These are phyloP conservation scores for Chaetogeoica ovagalla DNA, from an alignment of 2,888 invertebrate species.

Conservation along the genomic window DNA sequence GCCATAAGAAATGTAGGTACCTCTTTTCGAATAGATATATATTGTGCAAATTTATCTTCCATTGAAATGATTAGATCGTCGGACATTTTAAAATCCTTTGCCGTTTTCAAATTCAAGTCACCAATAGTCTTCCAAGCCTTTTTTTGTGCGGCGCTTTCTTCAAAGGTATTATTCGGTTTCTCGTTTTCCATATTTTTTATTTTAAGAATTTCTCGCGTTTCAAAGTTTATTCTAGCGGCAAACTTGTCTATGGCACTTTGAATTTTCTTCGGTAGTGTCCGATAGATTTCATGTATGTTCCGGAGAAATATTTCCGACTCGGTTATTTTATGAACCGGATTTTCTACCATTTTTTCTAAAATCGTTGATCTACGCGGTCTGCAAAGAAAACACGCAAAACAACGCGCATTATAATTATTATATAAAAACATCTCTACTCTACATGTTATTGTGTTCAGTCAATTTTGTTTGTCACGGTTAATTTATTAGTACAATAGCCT, in stretches of 20 bases:
- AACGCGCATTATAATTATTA: too few relatives aligned
- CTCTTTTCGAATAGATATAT: slow-evolving; percentile 18
- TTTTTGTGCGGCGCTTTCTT: slow-evolving; percentile 7
- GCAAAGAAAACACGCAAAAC: not conserved
- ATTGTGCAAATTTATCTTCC: slow-evolving; percentile 37
- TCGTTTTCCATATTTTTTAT: slow-evolving; percentile 13
- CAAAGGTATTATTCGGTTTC: slow-evolving; percentile 3
- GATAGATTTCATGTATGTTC: slow-evolving; percentile 22
- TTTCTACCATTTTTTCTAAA: not conserved
- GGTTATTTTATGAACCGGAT: slow-evolving; percentile 10
- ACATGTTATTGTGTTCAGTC: too few relatives aligned
- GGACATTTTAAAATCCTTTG: slow-evolving; percentile 6
- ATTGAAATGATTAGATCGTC: slow-evolving; percentile 3
- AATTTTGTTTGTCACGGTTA: too few relatives aligned
- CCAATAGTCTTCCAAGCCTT: slow-evolving; percentile 29
- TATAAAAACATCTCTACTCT: too few relatives aligned
- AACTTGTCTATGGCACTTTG: slow-evolving; percentile 31
- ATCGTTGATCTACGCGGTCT: slow-evolving; percentile 1
- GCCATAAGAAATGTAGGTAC: not conserved
- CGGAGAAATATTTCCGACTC: slow-evolving; percentile 41
- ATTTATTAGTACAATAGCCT: slow-evolving; percentile 21
- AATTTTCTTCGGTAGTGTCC: slow-evolving; percentile 40
- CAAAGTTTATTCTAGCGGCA: slow-evolving; percentile 21
- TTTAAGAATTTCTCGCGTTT: slow-evolving; percentile 24
- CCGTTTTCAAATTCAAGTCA: slow-evolving; percentile 23